Evolutionary conservation across 1,140 invertebrate genomes (phyloP).

Genomic region (Scaptomyza montana): DNA sequence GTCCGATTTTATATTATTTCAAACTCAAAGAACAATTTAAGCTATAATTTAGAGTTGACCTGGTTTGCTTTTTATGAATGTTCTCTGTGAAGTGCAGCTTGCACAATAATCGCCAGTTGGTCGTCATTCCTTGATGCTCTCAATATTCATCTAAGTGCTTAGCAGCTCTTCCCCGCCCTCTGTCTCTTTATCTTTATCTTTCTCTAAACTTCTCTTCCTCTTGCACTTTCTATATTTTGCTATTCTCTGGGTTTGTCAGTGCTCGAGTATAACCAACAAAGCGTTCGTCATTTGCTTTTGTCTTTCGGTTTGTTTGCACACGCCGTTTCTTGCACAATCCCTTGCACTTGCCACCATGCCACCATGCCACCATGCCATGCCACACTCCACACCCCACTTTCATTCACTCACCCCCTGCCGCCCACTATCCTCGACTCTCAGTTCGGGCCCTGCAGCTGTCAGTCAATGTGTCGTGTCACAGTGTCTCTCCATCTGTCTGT

Average conservation of each 20-base stretch:
- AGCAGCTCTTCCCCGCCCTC: neutral
- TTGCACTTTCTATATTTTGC: neutral
- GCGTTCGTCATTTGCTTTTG: constrained; percentile 77
- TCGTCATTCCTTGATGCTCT: constrained; percentile 23
- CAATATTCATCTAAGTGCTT: constrained; percentile 38
- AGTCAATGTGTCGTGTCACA: constrained; percentile 83
- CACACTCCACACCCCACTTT: constrained; percentile 40
- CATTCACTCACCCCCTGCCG: neutral
- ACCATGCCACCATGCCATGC: constrained; percentile 40
- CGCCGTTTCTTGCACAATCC: constrained; percentile 75
- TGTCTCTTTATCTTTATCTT: too few species aligned
- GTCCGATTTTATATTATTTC: neutral
- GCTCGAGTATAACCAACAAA: constrained; percentile 35
- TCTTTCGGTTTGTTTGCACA: constrained; percentile 78
- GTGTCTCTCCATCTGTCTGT: constrained; percentile 83
- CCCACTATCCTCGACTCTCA: constrained; percentile 5
- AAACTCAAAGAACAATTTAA: neutral
- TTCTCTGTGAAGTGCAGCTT: too few species aligned
- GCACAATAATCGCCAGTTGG: constrained; percentile 24
- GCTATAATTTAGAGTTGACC: neutral
- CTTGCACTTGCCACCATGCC: constrained; percentile 46
- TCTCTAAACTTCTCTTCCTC: too few species aligned
- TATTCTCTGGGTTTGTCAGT: constrained; percentile 30
- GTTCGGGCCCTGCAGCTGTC: constrained; percentile 76
- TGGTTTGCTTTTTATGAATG: neutral